phyloP scores from a whole-genome alignment of 1,140 invertebrate species.

The Saccostrea glomerata region DNA sequence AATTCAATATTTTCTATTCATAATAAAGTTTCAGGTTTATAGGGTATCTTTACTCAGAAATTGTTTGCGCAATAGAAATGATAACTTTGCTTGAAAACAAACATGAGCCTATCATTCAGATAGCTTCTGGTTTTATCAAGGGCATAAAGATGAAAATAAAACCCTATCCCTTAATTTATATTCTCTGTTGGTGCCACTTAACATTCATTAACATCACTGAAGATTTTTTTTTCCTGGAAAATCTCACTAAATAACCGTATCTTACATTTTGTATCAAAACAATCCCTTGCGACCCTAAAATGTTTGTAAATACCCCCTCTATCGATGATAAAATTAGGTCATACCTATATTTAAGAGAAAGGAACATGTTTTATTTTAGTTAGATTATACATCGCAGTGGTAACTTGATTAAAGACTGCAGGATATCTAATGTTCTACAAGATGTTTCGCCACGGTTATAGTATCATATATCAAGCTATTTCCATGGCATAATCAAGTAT shows the following conservation, averaged over 20 bases:
- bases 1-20: no score
- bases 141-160: background rate
- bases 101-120: background rate
- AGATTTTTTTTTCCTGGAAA: background rate
- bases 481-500: no score
- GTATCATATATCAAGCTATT: no score
- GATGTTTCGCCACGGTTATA: no score
- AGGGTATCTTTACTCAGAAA: no score
- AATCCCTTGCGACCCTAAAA: background rate
- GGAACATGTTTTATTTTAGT: background rate
- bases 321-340: background rate
- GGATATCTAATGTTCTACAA: background rate
- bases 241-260: background rate
- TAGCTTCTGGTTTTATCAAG: background rate
- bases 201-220: slow-evolving; percentile 24
- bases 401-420: background rate
- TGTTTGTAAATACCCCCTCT: background rate
- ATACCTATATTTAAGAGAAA: slow-evolving; percentile 18
- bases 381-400: background rate
- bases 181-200: background rate
- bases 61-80: no score
- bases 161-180: background rate
- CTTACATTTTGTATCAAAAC: background rate
- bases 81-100: no score
- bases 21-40: no score